phyloP scores from a whole-genome alignment of 2,888 invertebrate species.

The Steinernema scapterisci region DNA sequence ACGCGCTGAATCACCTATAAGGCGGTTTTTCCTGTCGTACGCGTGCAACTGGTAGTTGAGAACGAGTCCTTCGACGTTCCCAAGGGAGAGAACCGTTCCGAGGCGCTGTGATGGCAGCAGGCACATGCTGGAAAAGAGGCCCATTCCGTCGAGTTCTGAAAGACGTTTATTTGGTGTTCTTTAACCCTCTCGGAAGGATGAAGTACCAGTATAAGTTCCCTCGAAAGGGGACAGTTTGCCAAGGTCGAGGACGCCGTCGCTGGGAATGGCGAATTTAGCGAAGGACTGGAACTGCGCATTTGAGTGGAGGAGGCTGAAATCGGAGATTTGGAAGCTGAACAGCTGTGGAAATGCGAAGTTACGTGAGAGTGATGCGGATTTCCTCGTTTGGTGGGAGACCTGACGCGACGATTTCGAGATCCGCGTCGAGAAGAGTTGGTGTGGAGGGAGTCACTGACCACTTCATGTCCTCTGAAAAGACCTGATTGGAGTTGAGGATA shows the following conservation, averaged over 20 bases:
- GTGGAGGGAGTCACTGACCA: background rate
- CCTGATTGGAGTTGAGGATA: no score
- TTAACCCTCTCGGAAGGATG: background rate
- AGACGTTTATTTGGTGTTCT: background rate
- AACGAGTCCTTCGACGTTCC: constrained; percentile 11
- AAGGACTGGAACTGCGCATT: constrained; percentile 10
- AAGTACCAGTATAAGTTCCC: constrained; percentile 15
- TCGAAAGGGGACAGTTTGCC: background rate
- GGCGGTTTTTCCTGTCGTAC: background rate
- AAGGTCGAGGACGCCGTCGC: constrained; percentile 2
- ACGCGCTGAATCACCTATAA: background rate
- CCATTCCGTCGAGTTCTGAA: constrained; percentile 9
- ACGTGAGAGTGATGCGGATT: constrained; percentile 17
- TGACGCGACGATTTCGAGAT: background rate
- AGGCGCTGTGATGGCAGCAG: background rate
- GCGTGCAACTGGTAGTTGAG: constrained; percentile 25
- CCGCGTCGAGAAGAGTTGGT: constrained; percentile 16
- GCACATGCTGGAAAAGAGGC: constrained; percentile 20
- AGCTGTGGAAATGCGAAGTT: no score
- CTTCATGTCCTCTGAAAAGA: background rate
- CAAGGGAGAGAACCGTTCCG: constrained; percentile 1
- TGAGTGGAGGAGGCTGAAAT: constrained; percentile 12
- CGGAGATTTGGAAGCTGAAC: background rate
- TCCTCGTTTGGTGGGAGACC: background rate
- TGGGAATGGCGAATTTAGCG: background rate